Base-by-base conservation (phyloP, 2,888 invertebrate species). In the Tachina grossa region DNA sequence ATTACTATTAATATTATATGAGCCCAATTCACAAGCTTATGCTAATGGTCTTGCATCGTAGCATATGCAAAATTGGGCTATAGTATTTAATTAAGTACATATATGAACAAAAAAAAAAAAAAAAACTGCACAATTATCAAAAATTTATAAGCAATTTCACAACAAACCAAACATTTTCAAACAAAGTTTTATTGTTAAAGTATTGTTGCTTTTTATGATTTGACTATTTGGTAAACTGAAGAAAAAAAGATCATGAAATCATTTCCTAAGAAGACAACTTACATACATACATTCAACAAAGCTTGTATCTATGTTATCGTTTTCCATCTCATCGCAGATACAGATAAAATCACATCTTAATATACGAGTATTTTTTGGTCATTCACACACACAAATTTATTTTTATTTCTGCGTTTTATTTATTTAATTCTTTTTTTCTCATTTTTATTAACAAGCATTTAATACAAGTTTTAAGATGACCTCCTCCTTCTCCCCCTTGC, bases 141-240 rank as follows among this genome's bases (percentile, higher is more conserved):
- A 0, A 49, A 39, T 75, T 69, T 66, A 69, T 68, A 72, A 31
- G 53, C 68, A 65, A 39, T 72, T 57, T 66, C 55, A 43, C 53
- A 22, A 55, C 53, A 47, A 14, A 55, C 3, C 65, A n/a, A 47
- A 16, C 74, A 4, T 3, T 31, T 31, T 31, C 31, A 31, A 2
- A 31, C 31, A 31, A 68, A 53, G 9, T 77, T 61, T 63, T 72
- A 43, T 69, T 78, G 13, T 9, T 19, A 39, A 71, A 71, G 22
- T 80, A 59, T 68, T 81, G 77, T 74, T 78, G 72, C 57, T 63
- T 81, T 31, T 82, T 81, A 78, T 69, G 63, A 69, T 69, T 81
- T 78, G 84, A 78, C 85, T 78, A 75, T 85, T 82, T 82, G 78
- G 53, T 75, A 71, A 78, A 43, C 19, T 14, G 14, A 39, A 41